Conservation (phyloP, 2,888 invertebrate genomes). For the Pollenia griseotomentosa region DNA sequence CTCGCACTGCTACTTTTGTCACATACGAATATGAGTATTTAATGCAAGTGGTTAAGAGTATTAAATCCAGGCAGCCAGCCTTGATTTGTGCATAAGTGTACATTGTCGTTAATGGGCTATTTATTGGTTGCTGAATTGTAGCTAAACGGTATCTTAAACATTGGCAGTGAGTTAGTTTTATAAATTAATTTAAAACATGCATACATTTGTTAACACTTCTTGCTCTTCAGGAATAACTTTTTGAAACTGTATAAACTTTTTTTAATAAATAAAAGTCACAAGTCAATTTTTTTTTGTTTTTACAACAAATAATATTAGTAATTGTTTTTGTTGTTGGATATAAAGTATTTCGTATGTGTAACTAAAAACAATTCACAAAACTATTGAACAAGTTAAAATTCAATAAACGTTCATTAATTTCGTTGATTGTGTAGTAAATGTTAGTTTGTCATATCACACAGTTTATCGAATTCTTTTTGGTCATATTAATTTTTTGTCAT, state of each 20-base stretch:
- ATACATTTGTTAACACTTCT: constrained; percentile 26
- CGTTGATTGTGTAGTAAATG: constrained; percentile 64
- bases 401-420: constrained; percentile 71
- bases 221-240: constrained; percentile 12
- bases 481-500: constrained; percentile 53
- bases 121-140: background rate
- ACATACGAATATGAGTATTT: background rate
- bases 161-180: background rate
- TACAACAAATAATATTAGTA: background rate
- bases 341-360: background rate
- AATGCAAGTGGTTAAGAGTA: constrained; percentile 14
- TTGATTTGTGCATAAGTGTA: constrained; percentile 23
- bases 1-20: background rate
- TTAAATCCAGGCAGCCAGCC: constrained; percentile 18
- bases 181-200: constrained; percentile 18
- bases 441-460: constrained; percentile 8
- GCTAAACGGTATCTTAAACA: constrained; percentile 1
- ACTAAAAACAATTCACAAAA: constrained; percentile 16
- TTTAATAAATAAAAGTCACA: background rate
- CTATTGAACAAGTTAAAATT: constrained; percentile 66
- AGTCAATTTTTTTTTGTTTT: constrained; percentile 3
- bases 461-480: constrained; percentile 21
- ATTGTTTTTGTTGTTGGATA: background rate
- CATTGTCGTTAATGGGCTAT: background rate
- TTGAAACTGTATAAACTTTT: background rate